Evolutionary conservation across 2,888 invertebrate genomes (phyloP), one percentile per base, ranked within the genome.

Genomic region (Volucella bombylans): DNA sequence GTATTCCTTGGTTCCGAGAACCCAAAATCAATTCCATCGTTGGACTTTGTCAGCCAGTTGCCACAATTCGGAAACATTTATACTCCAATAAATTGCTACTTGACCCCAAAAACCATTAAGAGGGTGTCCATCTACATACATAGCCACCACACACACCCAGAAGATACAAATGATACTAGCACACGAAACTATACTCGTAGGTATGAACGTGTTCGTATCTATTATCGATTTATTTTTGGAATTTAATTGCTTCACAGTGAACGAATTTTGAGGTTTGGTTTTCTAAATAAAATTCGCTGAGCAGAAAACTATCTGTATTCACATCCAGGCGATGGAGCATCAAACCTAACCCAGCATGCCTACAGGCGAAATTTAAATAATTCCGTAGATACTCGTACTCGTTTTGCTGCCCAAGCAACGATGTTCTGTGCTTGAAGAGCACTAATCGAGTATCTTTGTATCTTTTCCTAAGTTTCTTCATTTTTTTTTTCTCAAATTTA

Each of bases 231-330:
- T 79, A 83, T 83, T 83, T 83, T 83, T 69, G 39, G 79, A 79
- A 83, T 74, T 74, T 74, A 73, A 83, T 83, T 82, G 73, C 64
- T 79, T 79, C 65, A 52, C 49, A 79, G 79, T 69, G 52, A 52
- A 74, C 31, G 31, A 47, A 61, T 54, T 54, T 49, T 14, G 4
- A 14, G n/a, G 8, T 49, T n/a, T 49, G 6, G 12, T 59, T 43
- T 50, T 65, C 64, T 12, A 73, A 73, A 52, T 59, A 64, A 64
- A 71, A 67, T 57, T 79, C 23, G 68, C 78, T 78, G 52, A 50
- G 68, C 73, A 73, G 59, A 73, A 65, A 78, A 73, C 50, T 82
- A 65, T 54, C 18, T 43, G 31, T 45, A 39, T 73, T 73, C 54
- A 43, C 38, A 68, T 78, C 78, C 67, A 79, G 65, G 39, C 68